phyloP scores from a whole-genome alignment of 2,113 vertebrate genomes.

The Pterocles orientalis region DNA sequence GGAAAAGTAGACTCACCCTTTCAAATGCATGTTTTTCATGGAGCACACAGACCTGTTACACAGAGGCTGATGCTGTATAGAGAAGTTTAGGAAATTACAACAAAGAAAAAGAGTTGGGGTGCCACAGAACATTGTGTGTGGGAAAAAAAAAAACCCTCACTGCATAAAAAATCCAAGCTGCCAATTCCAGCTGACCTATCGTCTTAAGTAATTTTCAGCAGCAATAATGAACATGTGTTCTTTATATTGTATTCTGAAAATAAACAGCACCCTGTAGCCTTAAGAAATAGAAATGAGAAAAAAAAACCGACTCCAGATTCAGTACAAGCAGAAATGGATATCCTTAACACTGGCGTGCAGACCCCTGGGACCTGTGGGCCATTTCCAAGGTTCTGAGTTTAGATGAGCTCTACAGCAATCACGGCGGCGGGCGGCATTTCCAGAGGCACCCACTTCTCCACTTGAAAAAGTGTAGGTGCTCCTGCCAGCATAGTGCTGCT shows the following conservation, averaged over 20 bases:
- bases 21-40: neutral
- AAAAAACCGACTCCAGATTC: neutral
- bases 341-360: neutral
- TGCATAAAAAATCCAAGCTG: neutral
- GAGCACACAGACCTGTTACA: neutral
- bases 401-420: neutral
- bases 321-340: neutral
- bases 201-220: neutral
- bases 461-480: neutral
- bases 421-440: rapidly evolving
- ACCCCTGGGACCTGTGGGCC: neutral
- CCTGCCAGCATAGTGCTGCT: neutral
- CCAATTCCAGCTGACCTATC: neutral
- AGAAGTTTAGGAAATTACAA: neutral
- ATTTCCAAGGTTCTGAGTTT: neutral
- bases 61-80: neutral
- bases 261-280: neutral
- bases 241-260: constrained; percentile 10
- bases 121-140: neutral
- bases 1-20: neutral
- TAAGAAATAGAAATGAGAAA: neutral
- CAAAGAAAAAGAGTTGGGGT: neutral
- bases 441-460: neutral
- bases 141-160: neutral
- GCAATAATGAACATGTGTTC: neutral